Evolutionary conservation across 2,888 invertebrate genomes (phyloP), one percentile per base, ranked within the genome.

Genomic region (Phania funesta): DNA sequence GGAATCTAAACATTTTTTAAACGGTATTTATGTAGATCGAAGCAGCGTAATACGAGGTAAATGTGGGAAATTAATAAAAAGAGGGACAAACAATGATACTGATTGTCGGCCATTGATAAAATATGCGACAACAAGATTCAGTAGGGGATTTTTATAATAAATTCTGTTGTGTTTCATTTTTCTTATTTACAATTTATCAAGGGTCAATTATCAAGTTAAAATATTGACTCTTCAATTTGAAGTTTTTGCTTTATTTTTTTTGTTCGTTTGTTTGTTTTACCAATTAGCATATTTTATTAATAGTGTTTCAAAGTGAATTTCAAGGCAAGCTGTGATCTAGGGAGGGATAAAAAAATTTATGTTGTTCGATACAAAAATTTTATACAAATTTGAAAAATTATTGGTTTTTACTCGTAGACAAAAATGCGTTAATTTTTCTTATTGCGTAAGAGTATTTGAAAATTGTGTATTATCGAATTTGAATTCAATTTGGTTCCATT

Each of bases 41-140:
- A 60, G 68, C 48, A 24, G 60, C 58, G 64, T 48, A 70, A 22
- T 67, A 60, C 38, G 67, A 62, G 41, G 50, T 64, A 83, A 82
- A 79, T 71, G 80, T 83, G 74, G 60, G 64, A 88, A 87, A 87
- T 87, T 85, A 87, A 83, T 85, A 84, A 48, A 62, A 84, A 80
- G 67, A 70, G 77, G 71, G 85, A 84, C 85, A 87, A 87, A 89
- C 89, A 89, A 89, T 89, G 89, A 88, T 87, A 86, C 86, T 85
- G 89, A 89, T 89, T 89, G 89, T 89, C 88, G 87, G 87, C 89
- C 84, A 58, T 64, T 84, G 86, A 87, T 87, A 86, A 70, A 54
- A 32, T 9, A 18, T 13, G 35, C 41, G 20, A 54, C 32, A 44
- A 29, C 22, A 67, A 75, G 24, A 46, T 67, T 58, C 38, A 13